These are phyloP conservation scores for Lates calcarifer DNA, from an alignment of 2,113 vertebrate species.

Conservation along the genomic window DNA sequence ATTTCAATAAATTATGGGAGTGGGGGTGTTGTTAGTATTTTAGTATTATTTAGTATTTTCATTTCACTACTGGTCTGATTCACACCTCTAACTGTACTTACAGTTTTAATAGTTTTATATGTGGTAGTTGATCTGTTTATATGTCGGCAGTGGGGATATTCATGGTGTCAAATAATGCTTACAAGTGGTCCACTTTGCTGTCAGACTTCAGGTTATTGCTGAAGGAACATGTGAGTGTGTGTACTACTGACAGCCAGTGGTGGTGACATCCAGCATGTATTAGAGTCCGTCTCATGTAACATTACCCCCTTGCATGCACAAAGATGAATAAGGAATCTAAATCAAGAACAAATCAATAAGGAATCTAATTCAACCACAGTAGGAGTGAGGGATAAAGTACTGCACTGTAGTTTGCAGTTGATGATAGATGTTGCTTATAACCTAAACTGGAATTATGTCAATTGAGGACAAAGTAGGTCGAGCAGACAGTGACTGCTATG, in stretches of 20 bases:
- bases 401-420: conserved; percentile 43
- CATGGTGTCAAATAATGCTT: neutral
- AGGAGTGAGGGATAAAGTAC: conserved; percentile 15
- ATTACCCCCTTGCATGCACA: neutral
- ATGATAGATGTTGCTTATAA: conserved; percentile 66
- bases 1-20: neutral
- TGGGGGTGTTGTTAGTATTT: neutral
- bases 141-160: neutral
- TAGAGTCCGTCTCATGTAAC: conserved; percentile 15
- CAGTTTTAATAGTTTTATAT: conserved; percentile 1
- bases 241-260: neutral
- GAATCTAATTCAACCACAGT: conserved; percentile 17
- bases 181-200: neutral
- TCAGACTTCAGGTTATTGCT: conserved; percentile 1
- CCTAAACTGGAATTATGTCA: conserved; percentile 73
- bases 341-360: conserved; percentile 44
- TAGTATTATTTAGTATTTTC: neutral
- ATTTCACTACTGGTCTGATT: neutral
- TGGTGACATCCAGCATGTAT: conserved; percentile 28
- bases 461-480: conserved; percentile 73
- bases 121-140: neutral
- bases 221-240: conserved; percentile 15
- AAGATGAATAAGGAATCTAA: conserved; percentile 27
- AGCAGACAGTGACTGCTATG: conserved; percentile 64
- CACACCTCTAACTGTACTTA: too few relatives aligned